Evolutionary conservation across 2,113 vertebrate species (phyloP), one percentile per base, ranked within the genome.

Genomic region (Saccopteryx leptura): DNA sequence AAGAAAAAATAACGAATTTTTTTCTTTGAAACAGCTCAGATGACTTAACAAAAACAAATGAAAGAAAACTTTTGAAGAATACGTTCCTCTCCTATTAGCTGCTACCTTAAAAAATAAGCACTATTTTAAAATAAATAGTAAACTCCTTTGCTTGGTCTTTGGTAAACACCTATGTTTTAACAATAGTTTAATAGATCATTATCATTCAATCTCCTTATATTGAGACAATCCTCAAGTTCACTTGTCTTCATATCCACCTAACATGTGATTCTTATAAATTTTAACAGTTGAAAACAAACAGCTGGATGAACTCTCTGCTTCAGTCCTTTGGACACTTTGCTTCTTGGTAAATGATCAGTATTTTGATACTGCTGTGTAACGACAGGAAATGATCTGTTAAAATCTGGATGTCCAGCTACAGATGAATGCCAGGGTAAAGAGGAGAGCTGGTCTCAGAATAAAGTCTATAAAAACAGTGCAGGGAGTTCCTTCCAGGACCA

Each of bases 351-450:
- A 76, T 39, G 19, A 96, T 97, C 69, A 17, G 92, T 3, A 94
- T 97, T 98, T 96, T 97, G 85, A 97, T 96, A 90, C 26, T 69
- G 60, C 69, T 93, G 81, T 68, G 72, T 93, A 97, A 94, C 72
- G 97, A 97, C 95, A 97, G 95, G 96, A 97, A 97, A 95, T 91
- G 71, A 97, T 90, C 90, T 96, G 91, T 93, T 97, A 97, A 65
- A 95, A 96, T 96, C 89, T 97, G 96, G 93, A 82, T 90, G 79
- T 93, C 76, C 86, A 94, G 56, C 46, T 84, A 76, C 48, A 90
- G 21, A 96, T 52, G 72, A 96, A 69, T 88, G 91, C 91, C 93
- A 97, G 87, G 76, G 79, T 91, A 93, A 95, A 95, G 88, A 96
- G 71, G 39, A 65, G 60, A 97, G 76, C 19, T 61, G 33, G 65